Evolutionary conservation across 2,888 invertebrate genomes (phyloP).

Genomic region (Julus scanicus): DNA sequence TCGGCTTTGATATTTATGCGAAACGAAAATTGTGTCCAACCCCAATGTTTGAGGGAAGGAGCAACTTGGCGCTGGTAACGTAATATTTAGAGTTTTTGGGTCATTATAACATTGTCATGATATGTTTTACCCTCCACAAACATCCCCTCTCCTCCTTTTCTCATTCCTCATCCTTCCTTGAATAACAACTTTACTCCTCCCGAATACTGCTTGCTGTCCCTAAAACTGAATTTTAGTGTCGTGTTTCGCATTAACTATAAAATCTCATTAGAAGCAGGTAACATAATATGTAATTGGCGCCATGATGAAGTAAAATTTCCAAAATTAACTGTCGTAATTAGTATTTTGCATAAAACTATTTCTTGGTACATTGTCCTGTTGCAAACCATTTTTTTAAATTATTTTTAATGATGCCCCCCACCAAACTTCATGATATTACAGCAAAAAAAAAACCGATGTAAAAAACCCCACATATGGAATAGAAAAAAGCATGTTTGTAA

Average conservation of each 20-base stretch:
- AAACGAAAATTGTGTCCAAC: neutral
- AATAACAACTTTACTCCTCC: conserved; percentile 37
- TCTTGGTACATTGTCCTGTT: conserved; percentile 34
- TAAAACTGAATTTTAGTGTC: conserved; percentile 40
- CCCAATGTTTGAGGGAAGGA: conserved; percentile 21
- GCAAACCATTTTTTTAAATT: neutral
- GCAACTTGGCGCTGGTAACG: conserved; percentile 10
- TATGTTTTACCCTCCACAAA: neutral
- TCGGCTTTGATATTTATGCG: neutral
- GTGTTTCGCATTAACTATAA: conserved; percentile 45
- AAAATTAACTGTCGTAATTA: conserved; percentile 45
- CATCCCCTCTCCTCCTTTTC: neutral
- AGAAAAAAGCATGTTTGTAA: neutral
- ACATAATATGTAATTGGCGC: conserved; percentile 45
- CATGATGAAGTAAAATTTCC: conserved; percentile 44
- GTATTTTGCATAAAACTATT: conserved; percentile 40
- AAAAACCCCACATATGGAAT: neutral
- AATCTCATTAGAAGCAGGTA: conserved; percentile 44
- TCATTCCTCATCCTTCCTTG: conserved; percentile 30
- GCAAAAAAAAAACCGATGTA: neutral
- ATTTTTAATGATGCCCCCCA: conserved; percentile 41
- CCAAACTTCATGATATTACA: neutral
- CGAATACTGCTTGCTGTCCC: conserved; percentile 12
- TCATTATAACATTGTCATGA: conserved; percentile 36
- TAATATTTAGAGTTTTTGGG: conserved; percentile 27